Evolutionary conservation across 37 sponge, comb jelly and placozoan species (phyloP).

Genomic region (Ianthella basta): DNA sequence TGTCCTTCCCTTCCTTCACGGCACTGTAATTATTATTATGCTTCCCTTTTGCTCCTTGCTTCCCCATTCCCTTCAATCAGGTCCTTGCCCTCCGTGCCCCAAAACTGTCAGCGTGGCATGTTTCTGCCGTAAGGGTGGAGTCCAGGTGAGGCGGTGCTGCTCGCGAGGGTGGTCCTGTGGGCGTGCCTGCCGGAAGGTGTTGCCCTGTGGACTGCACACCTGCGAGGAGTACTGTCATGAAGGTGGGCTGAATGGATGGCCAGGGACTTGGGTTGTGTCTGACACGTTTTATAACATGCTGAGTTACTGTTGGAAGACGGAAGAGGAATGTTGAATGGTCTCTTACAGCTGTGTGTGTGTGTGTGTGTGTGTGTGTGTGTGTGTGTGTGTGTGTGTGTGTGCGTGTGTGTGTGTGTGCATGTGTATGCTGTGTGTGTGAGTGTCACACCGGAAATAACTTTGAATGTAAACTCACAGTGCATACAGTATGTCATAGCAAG

Average conservation of each 20-base stretch:
- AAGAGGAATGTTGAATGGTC: too few species aligned
- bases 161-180: conserved; percentile 87
- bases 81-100: conserved; percentile 97
- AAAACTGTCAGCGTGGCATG: conserved; percentile 66
- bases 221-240: conserved; percentile 84
- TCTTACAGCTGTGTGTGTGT: too few species aligned
- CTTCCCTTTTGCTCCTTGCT: too few species aligned
- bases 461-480: too few species aligned
- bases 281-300: too few species aligned
- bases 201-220: conserved; percentile 76
- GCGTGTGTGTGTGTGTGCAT: neutral
- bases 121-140: conserved; percentile 70
- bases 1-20: too few species aligned
- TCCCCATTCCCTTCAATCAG: conserved; percentile 39
- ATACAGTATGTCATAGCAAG: too few species aligned
- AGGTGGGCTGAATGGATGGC: conserved; percentile 37
- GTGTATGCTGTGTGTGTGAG: neutral
- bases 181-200: conserved; percentile 59
- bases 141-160: conserved; percentile 78
- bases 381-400: neutral
- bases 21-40: too few species aligned
- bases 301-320: too few species aligned
- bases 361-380: neutral
- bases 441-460: too few species aligned
- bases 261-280: too few species aligned